Percentiles rank a stretch among this genome's conserved stretches.
These are phyloP conservation scores for Ageneiosus marmoratus DNA, from an alignment of 2,113 vertebrate species.

Conservation along the genomic window DNA sequence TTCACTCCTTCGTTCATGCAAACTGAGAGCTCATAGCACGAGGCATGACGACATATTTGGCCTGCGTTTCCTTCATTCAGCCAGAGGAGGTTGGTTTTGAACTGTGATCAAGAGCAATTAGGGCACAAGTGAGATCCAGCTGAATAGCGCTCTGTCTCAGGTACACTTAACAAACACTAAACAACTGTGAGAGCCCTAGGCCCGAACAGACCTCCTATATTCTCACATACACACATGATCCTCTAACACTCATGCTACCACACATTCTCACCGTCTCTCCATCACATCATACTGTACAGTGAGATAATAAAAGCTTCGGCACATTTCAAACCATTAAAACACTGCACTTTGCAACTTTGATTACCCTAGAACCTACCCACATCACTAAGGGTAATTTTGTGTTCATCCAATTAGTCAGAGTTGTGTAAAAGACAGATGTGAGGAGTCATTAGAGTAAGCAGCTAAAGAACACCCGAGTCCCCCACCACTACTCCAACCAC, in stretches of 20 bases:
- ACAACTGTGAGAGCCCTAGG: constrained; percentile 60
- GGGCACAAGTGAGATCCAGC: constrained; percentile 54
- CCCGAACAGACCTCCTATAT: constrained; percentile 46
- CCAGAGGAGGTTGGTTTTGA: constrained; percentile 60
- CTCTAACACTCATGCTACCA: constrained; percentile 41
- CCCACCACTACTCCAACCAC: not conserved
- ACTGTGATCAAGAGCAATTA: constrained; percentile 63
- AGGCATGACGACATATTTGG: constrained; percentile 56
- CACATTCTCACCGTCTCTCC: constrained; percentile 55
- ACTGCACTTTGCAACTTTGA: constrained; percentile 56
- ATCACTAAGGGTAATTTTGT: constrained; percentile 42
- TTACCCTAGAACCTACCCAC: constrained; percentile 39
- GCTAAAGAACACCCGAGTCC: constrained; percentile 14
- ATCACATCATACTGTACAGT: constrained; percentile 61
- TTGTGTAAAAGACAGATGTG: constrained; percentile 49
- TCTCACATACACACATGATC: constrained; percentile 19
- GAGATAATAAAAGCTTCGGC: constrained; percentile 62
- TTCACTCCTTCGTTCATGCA: constrained; percentile 45
- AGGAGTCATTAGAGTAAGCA: constrained; percentile 15
- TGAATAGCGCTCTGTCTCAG: constrained; percentile 63
- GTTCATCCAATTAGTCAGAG: constrained; percentile 44
- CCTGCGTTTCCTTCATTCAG: constrained; percentile 44
- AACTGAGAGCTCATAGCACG: constrained; percentile 40
- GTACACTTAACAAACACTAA: constrained; percentile 68
- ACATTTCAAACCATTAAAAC: constrained; percentile 64